phyloP scores from a whole-genome alignment of 2,113 vertebrate genomes.

The Chinchilla lanigera region DNA sequence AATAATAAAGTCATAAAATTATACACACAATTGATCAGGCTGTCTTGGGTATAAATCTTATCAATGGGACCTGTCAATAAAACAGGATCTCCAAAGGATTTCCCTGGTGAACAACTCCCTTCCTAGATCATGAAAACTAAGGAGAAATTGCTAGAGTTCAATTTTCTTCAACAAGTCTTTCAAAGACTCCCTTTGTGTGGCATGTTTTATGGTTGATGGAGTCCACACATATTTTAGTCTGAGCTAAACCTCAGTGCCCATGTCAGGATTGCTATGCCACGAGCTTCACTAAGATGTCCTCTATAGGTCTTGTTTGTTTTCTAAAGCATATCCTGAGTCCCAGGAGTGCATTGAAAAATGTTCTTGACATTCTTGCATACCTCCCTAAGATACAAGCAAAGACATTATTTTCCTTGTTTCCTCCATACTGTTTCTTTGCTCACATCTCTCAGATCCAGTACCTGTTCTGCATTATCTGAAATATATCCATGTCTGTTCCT shows the following conservation, averaged over 20 bases:
- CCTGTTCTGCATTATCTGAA: not conserved
- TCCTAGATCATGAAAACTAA: not conserved
- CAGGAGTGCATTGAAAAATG: not conserved
- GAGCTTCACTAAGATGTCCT: not conserved
- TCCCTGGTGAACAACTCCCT: not conserved
- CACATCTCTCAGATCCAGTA: not conserved
- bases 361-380: not conserved
- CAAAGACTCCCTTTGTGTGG: not conserved
- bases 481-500: not conserved
- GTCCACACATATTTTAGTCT: not conserved
- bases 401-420: not conserved
- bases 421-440: not conserved
- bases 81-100: not conserved
- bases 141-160: not conserved
- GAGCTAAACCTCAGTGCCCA: not conserved
- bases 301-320: not conserved
- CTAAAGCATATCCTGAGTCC: not conserved
- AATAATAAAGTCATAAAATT: not conserved
- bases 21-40: not conserved
- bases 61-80: not conserved
- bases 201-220: not conserved
- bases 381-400: not conserved
- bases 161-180: slow-evolving; percentile 10
- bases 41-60: not conserved
- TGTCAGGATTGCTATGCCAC: not conserved